A percentile compares a stretch with the other conserved stretches of the same genome.
Evolutionary conservation across 1,140 invertebrate species (phyloP).

Genomic region (Drosophila ananassae): DNA sequence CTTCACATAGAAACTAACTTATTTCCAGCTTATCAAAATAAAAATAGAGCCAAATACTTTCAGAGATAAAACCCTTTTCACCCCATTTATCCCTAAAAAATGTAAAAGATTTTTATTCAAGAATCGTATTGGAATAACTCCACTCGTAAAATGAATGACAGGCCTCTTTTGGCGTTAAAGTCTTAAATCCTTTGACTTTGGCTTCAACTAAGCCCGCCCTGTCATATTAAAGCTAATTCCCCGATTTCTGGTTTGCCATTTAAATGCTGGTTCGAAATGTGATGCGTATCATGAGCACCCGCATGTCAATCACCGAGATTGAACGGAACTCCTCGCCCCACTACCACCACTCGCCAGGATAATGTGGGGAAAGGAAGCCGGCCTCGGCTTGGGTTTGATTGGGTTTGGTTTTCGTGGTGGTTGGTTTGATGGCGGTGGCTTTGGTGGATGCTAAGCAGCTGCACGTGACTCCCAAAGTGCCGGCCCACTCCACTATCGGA

Average conservation of each 20-base stretch:
- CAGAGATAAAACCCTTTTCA: background rate
- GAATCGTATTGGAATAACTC: background rate
- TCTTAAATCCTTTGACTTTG: slow-evolving; percentile 11
- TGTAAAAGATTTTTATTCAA: background rate
- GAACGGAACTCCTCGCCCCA: slow-evolving; percentile 18
- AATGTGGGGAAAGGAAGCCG: slow-evolving; percentile 46
- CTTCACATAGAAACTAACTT: no score
- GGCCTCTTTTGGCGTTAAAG: background rate
- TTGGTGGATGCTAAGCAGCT: slow-evolving; percentile 74
- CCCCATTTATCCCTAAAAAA: background rate
- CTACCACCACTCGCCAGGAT: slow-evolving; percentile 36
- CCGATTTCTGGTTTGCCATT: slow-evolving; percentile 53
- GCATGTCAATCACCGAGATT: slow-evolving; percentile 79
- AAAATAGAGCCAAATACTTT: background rate
- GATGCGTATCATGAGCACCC: slow-evolving; percentile 54
- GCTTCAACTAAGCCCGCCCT: slow-evolving; percentile 7
- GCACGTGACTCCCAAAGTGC: slow-evolving; percentile 74
- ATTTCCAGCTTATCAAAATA: no score
- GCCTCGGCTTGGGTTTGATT: slow-evolving; percentile 2
- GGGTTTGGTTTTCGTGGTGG: slow-evolving; percentile 33
- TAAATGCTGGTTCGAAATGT: slow-evolving; percentile 51
- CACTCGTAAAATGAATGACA: background rate
- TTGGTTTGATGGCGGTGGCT: slow-evolving; percentile 47
- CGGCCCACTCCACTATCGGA: slow-evolving; percentile 12
- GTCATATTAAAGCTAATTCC: slow-evolving; percentile 48